These are phyloP conservation scores for Bugula neritina DNA, from an alignment of 2,888 invertebrate species.

Conservation along the genomic window DNA sequence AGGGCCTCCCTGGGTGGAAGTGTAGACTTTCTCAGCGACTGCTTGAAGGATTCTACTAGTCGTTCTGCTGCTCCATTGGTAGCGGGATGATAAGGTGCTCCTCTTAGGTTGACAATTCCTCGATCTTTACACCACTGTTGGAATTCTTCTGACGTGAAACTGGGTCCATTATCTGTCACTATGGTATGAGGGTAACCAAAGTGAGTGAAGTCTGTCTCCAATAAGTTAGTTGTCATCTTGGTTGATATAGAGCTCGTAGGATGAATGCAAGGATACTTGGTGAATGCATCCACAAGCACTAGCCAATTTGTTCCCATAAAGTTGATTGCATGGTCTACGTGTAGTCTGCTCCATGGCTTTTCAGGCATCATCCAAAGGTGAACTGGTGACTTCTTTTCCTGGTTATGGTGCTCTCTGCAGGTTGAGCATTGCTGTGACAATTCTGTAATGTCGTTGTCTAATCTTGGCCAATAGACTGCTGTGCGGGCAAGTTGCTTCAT, in stretches of 20 bases:
- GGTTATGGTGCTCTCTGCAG: conserved; percentile 32
- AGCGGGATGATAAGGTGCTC: conserved; percentile 34
- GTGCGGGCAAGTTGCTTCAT: conserved; percentile 33
- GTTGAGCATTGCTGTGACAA: conserved; percentile 22
- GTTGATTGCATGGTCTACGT: conserved; percentile 37
- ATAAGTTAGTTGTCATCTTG: conserved; percentile 30
- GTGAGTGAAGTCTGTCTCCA: conserved; percentile 32
- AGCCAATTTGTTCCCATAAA: conserved; percentile 32
- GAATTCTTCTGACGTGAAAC: conserved; percentile 34
- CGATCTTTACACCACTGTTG: conserved; percentile 30
- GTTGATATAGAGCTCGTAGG: conserved; percentile 29
- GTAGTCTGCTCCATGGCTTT: conserved; percentile 36
- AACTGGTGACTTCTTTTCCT: conserved; percentile 33
- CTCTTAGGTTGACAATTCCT: conserved; percentile 31
- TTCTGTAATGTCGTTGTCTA: conserved; percentile 30
- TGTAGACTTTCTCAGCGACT: conserved; percentile 24
- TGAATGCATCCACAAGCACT: conserved; percentile 34
- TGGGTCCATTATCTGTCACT: conserved; percentile 34
- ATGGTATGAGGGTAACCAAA: conserved; percentile 33
- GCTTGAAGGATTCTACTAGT: conserved; percentile 34
- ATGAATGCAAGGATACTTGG: conserved; percentile 34
- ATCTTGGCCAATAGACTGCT: conserved; percentile 29
- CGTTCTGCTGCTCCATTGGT: conserved; percentile 33
- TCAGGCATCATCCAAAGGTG: conserved; percentile 34
- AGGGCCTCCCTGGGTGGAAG: neutral